Percentiles rank a stretch among this genome's conserved stretches.
phyloP scores from a whole-genome alignment of 2,888 invertebrate genomes.

The Antheraea yamamai region DNA sequence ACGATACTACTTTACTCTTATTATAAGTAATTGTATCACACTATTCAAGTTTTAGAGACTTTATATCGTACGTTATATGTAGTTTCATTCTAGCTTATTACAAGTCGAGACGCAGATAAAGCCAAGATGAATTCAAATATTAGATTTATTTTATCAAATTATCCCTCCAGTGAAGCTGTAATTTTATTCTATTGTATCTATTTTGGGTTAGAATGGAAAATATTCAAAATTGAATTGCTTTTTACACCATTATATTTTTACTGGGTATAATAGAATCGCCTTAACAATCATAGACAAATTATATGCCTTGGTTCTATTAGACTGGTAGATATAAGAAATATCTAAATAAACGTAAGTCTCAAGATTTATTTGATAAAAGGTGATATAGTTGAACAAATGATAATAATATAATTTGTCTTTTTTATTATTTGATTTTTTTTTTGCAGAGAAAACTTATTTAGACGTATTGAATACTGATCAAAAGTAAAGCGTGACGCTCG shows the following conservation, averaged over 20 bases:
- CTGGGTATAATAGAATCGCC: neutral
- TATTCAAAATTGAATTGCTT: neutral
- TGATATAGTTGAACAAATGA: neutral
- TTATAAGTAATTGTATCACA: neutral
- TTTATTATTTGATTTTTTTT: neutral
- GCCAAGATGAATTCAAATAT: neutral
- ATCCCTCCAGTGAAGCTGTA: slow-evolving; percentile 18
- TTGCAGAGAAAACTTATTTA: neutral
- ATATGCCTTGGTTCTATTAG: neutral
- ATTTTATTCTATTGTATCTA: neutral
- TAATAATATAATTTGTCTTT: neutral
- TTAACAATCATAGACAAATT: neutral
- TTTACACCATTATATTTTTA: neutral
- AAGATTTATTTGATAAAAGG: neutral
- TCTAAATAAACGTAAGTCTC: neutral
- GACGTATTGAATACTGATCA: no score
- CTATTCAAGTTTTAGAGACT: neutral
- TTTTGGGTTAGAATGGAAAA: neutral
- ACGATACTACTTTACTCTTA: neutral
- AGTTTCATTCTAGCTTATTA: slow-evolving; percentile 1
- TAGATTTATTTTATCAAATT: slow-evolving; percentile 12
- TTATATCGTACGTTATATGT: neutral
- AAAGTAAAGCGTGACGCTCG: no score
- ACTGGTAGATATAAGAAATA: neutral
- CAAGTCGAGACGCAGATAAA: neutral